phyloP scores from a whole-genome alignment of 2,113 vertebrate genomes.

The Oreochromis spilurus region DNA sequence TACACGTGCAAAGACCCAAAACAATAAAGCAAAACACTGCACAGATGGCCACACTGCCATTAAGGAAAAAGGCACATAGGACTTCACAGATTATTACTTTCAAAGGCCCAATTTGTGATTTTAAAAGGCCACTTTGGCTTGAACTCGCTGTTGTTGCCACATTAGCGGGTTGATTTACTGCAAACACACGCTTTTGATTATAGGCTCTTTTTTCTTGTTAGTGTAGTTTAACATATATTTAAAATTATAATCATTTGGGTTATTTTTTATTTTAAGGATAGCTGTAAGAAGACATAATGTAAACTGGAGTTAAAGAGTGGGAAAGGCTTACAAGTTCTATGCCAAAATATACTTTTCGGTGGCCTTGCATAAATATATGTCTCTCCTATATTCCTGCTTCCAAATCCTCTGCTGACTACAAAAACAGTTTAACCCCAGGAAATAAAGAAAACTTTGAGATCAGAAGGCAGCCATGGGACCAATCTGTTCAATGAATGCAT shows the following conservation, averaged over 20 bases:
- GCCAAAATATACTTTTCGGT: not conserved
- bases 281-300: not conserved
- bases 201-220: not conserved
- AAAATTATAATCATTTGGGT: not conserved
- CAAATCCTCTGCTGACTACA: not conserved
- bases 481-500: not conserved
- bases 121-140: not conserved
- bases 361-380: not conserved
- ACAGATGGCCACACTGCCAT: not conserved
- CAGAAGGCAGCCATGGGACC: not conserved
- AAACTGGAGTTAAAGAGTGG: not conserved
- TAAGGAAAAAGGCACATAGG: not conserved
- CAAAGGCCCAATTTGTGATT: not conserved
- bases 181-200: not conserved
- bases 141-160: not conserved
- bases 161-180: not conserved
- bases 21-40: not conserved
- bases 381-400: not conserved
- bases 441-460: slow-evolving; percentile 10
- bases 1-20: not conserved
- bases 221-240: not conserved
- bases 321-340: not conserved
- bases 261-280: not conserved
- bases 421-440: not conserved
- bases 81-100: not conserved